phyloP scores from a whole-genome alignment of 2,113 vertebrate species.

The Dendrocopos noguchii region DNA sequence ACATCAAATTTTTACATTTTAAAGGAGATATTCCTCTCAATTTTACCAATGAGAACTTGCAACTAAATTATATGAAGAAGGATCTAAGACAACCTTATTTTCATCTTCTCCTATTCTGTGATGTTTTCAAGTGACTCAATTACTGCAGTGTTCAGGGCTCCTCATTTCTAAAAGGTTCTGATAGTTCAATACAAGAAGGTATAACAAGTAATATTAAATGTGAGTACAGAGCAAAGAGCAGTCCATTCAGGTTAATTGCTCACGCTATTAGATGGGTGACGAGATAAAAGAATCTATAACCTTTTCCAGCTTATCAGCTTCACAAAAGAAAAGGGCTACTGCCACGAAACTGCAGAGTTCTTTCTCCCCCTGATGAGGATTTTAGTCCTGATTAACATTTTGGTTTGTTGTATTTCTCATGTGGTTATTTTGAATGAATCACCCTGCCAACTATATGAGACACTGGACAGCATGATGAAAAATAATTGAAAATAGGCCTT shows the following conservation, averaged over 20 bases:
- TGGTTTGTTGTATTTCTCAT: neutral
- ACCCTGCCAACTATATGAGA: neutral
- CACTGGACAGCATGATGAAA: neutral
- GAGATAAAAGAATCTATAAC: neutral
- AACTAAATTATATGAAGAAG: neutral
- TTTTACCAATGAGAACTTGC: neutral
- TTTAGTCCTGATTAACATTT: neutral
- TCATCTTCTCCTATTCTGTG: neutral
- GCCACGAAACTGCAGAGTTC: neutral
- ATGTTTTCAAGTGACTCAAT: neutral
- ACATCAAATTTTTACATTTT: neutral
- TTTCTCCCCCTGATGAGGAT: neutral
- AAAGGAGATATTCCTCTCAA: neutral
- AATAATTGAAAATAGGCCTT: neutral
- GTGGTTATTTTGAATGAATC: neutral
- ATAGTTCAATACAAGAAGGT: neutral
- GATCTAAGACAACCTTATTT: neutral
- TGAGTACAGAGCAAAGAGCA: neutral
- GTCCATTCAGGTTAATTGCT: neutral
- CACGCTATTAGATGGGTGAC: neutral
- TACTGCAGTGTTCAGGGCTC: neutral
- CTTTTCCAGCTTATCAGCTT: neutral
- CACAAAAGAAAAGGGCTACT: neutral
- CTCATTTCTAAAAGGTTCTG: neutral
- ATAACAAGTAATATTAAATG: neutral